phyloP scores from a whole-genome alignment of 2,797 vertebrate genomes.

The Oceanodroma leucorhoa region DNA sequence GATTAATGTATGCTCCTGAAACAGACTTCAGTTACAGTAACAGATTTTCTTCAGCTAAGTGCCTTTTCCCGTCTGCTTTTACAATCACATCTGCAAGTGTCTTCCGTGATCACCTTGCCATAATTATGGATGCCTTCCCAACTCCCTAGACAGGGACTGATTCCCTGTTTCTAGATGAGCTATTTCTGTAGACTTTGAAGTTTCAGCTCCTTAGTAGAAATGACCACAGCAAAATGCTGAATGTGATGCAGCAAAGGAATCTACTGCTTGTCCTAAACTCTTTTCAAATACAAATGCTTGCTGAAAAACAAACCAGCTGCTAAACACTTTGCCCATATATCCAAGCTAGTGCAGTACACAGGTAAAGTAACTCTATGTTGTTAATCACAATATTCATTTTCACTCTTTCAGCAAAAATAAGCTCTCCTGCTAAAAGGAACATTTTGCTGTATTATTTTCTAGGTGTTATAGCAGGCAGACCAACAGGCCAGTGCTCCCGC shows the following conservation, averaged over 20 bases:
- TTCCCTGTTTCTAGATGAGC: not conserved
- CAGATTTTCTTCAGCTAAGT: conserved; percentile 13
- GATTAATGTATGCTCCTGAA: conserved; percentile 41
- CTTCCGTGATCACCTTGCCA: not conserved
- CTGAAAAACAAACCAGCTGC: not conserved
- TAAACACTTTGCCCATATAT: not conserved
- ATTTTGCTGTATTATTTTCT: not conserved
- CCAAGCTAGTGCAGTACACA: not conserved
- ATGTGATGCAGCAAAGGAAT: not conserved
- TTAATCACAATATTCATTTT: not conserved
- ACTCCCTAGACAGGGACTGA: not conserved
- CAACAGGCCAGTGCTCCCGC: not conserved
- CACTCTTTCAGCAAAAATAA: not conserved
- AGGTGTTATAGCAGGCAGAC: not conserved
- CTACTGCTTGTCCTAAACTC: not conserved
- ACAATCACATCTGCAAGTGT: not conserved
- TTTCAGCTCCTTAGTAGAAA: not conserved
- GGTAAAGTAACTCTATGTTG: not conserved
- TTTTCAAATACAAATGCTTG: not conserved
- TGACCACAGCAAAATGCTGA: not conserved
- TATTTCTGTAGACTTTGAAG: not conserved
- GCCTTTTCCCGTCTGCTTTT: conserved; percentile 21
- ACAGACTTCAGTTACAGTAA: not conserved
- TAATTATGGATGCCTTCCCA: not conserved
- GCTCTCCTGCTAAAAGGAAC: not conserved